Conservation (phyloP, 2,113 vertebrate genomes). For the Uropsilus gracilis region DNA sequence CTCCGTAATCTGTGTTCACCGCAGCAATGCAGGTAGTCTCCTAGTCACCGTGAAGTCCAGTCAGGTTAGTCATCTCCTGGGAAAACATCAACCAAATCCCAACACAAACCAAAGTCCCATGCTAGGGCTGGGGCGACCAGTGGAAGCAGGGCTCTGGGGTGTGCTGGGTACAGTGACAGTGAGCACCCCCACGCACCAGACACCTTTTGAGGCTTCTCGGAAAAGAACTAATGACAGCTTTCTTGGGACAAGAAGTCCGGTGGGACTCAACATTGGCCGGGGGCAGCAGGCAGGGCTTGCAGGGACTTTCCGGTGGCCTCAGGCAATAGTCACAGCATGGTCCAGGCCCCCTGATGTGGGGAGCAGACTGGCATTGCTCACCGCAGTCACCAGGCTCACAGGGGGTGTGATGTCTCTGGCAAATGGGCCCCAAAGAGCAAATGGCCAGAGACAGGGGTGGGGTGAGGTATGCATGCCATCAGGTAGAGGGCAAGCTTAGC, state of each 20-base stretch:
- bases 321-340: not conserved
- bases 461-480: no score
- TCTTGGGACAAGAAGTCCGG: no score
- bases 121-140: not conserved
- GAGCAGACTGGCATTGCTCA: not conserved
- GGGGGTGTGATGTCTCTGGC: no score
- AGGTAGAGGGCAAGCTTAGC: not conserved
- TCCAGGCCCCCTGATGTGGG: no score
- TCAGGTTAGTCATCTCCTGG: not conserved
- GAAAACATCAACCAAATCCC: slow-evolving; percentile 8
- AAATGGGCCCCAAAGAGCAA: not conserved
- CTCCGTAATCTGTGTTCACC: not conserved
- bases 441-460: no score
- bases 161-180: no score
- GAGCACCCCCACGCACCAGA: accelerated
- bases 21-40: accelerated
- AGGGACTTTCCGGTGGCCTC: not conserved
- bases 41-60: not conserved
- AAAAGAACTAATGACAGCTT: not conserved
- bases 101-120: not conserved
- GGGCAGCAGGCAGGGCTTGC: no score
- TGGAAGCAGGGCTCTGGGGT: accelerated
- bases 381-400: not conserved
- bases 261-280: no score
- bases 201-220: not conserved